A percentile compares a stretch with the other conserved stretches of the same genome.
phyloP scores from a whole-genome alignment of 2,888 invertebrate genomes.

The Leucophenga maculata region DNA sequence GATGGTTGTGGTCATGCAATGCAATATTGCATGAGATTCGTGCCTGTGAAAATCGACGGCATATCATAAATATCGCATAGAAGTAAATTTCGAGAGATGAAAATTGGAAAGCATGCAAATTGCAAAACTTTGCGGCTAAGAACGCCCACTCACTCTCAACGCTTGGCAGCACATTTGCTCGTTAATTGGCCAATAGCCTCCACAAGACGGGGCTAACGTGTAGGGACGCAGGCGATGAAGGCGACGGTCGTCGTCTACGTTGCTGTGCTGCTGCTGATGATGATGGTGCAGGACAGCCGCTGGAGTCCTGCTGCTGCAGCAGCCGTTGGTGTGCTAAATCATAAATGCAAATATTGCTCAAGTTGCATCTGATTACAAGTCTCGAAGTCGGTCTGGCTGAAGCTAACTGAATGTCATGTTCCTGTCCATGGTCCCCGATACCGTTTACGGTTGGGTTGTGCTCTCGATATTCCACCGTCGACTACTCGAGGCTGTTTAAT shows the following conservation, averaged over 20 bases:
- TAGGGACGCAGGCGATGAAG: too few species aligned
- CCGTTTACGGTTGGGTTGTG: not conserved
- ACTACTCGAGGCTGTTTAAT: conserved; percentile 46
- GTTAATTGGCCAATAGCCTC: conserved; percentile 20
- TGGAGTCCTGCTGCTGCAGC: conserved; percentile 9
- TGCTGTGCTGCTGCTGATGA: too few species aligned
- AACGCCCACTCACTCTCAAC: conserved; percentile 18
- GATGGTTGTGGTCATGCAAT: not conserved
- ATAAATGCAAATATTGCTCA: conserved; percentile 15
- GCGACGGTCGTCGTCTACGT: too few species aligned
- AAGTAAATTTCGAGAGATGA: not conserved
- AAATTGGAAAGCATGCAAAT: conserved; percentile 24
- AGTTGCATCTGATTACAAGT: conserved; percentile 3
- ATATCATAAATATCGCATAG: conserved; percentile 15
- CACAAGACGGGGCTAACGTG: not conserved
- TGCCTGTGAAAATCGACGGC: conserved; percentile 12
- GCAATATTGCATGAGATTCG: not conserved
- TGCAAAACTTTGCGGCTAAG: conserved; percentile 22
- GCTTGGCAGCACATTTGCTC: conserved; percentile 9
- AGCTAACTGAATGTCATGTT: conserved; percentile 13
- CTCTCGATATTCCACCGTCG: not conserved
- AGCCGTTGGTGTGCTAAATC: not conserved
- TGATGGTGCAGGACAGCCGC: not conserved
- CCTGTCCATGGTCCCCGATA: not conserved
- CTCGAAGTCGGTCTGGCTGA: not conserved